These are phyloP conservation scores for Lophochroa leadbeateri DNA, from an alignment of 2,113 vertebrate species.

Conservation along the genomic window DNA sequence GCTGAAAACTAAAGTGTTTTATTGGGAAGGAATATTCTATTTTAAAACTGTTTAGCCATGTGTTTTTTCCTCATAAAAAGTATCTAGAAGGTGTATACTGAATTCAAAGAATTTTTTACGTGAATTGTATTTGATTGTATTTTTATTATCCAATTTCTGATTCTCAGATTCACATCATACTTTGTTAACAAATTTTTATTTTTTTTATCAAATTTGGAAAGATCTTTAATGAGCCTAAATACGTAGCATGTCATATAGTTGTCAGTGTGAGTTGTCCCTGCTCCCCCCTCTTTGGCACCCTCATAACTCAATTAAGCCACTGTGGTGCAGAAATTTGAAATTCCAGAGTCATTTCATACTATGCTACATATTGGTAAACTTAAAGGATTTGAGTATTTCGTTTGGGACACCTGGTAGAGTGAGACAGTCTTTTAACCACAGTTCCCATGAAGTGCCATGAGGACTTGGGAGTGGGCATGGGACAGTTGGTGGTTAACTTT, in stretches of 20 bases:
- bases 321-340: too few relatives aligned
- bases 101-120: background rate
- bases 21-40: background rate
- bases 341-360: too few relatives aligned
- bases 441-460: background rate
- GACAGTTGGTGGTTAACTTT: background rate
- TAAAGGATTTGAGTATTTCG: too few relatives aligned
- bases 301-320: too few relatives aligned
- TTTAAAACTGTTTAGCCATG: background rate
- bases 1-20: background rate
- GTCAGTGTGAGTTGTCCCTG: background rate
- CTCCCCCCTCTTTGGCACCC: background rate
- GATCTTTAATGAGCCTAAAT: background rate
- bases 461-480: background rate
- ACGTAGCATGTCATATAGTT: fast-evolving
- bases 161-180: background rate
- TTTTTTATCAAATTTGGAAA: background rate
- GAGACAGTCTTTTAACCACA: too few relatives aligned
- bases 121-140: background rate
- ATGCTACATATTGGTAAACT: too few relatives aligned
- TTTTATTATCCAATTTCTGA: background rate
- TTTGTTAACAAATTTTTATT: background rate
- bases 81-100: background rate
- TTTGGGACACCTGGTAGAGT: too few relatives aligned
- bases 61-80: background rate